These are phyloP conservation scores for Pipistrellus nathusii DNA, from an alignment of 2,797 vertebrate genomes.

Conservation along the genomic window DNA sequence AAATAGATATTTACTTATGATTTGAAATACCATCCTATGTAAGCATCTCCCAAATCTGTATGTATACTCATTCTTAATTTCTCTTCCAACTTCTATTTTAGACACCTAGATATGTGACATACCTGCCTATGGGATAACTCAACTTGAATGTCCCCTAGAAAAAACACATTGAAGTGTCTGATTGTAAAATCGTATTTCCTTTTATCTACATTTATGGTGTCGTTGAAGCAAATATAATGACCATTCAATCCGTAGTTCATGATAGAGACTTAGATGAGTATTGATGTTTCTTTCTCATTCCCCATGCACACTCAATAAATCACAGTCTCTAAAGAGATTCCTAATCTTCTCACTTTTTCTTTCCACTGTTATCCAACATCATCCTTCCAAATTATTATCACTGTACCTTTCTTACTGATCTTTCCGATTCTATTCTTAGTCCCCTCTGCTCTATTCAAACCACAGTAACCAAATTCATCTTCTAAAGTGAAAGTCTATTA, in stretches of 20 bases:
- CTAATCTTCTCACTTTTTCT: neutral
- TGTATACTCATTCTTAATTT: neutral
- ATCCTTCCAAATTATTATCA: neutral
- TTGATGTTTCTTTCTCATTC: neutral
- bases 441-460: neutral
- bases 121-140: neutral
- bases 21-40: neutral
- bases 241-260: neutral
- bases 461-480: neutral
- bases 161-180: neutral
- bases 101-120: neutral
- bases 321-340: neutral
- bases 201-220: neutral
- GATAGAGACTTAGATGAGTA: neutral
- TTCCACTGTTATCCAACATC: neutral
- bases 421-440: neutral
- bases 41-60: neutral
- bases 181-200: neutral
- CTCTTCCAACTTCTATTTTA: neutral
- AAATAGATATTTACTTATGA: neutral
- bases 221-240: neutral
- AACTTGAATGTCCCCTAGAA: neutral
- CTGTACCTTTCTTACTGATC: neutral
- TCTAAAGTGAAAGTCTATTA: neutral
- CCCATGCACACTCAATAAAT: neutral